These are phyloP conservation scores for Uromys caudimaculatus DNA, from an alignment of 2,797 vertebrate genomes.

Conservation along the genomic window DNA sequence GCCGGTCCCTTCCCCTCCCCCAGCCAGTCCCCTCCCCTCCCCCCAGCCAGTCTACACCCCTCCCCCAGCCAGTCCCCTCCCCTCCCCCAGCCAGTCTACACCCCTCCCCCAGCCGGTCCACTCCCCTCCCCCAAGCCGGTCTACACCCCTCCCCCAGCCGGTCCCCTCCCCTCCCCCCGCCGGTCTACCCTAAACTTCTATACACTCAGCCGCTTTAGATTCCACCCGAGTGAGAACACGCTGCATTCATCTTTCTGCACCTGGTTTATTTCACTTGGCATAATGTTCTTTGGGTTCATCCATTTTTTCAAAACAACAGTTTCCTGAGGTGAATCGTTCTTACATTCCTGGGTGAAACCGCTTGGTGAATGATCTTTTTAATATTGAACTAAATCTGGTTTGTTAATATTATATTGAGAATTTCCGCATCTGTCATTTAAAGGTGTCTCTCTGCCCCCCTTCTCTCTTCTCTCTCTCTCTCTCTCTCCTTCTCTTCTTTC, in stretches of 20 bases:
- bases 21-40: too few species aligned
- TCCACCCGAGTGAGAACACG: not conserved
- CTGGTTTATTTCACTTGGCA: not conserved
- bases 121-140: too few species aligned
- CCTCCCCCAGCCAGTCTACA: too few species aligned
- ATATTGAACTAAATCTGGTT: not conserved
- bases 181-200: not conserved
- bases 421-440: not conserved
- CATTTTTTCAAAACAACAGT: not conserved
- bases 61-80: too few species aligned
- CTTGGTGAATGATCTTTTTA: not conserved
- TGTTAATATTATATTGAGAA: not conserved
- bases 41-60: too few species aligned
- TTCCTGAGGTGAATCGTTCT: not conserved
- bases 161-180: too few species aligned
- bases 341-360: not conserved
- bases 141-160: too few species aligned
- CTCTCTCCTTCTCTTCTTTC: not conserved
- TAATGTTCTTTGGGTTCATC: not conserved
- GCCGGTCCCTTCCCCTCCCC: too few species aligned
- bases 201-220: not conserved
- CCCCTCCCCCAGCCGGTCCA: too few species aligned
- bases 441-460: not conserved
- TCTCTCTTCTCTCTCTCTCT: not conserved
- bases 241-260: not conserved